Percentiles rank a stretch among this genome's conserved stretches.
These are phyloP conservation scores for Chaenogobius annularis DNA, from an alignment of 2,113 vertebrate species.

Conservation along the genomic window DNA sequence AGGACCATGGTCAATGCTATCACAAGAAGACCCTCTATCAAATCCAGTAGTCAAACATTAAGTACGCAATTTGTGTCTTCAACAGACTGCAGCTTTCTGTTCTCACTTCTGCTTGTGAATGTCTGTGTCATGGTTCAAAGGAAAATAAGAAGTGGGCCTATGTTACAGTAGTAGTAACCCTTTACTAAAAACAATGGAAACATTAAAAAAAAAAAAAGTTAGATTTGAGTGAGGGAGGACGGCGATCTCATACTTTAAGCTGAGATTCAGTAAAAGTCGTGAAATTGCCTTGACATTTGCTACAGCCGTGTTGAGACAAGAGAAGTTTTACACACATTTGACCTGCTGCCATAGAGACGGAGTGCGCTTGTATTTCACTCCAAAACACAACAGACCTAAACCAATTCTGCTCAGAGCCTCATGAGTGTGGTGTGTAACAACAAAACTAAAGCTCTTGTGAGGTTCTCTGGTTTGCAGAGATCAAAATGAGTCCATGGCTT, in stretches of 20 bases:
- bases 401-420: background rate
- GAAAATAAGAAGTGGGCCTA: background rate
- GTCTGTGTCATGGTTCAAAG: background rate
- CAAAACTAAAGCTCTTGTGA: background rate
- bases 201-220: background rate
- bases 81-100: background rate
- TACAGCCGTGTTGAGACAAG: background rate
- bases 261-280: background rate
- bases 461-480: background rate
- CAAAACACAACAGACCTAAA: background rate
- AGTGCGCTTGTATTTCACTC: background rate
- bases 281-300: background rate
- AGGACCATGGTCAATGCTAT: no score
- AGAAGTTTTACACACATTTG: background rate
- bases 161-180: no score
- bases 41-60: no score
- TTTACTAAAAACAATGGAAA: no score
- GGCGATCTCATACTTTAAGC: background rate
- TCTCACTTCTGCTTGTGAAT: background rate
- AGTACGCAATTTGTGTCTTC: no score
- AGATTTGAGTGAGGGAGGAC: background rate
- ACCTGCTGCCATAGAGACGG: background rate
- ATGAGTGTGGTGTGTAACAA: background rate
- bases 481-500: background rate
- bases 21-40: no score